These are phyloP conservation scores for Drosophila obscura DNA, from an alignment of 1,140 invertebrate genomes.

Conservation along the genomic window DNA sequence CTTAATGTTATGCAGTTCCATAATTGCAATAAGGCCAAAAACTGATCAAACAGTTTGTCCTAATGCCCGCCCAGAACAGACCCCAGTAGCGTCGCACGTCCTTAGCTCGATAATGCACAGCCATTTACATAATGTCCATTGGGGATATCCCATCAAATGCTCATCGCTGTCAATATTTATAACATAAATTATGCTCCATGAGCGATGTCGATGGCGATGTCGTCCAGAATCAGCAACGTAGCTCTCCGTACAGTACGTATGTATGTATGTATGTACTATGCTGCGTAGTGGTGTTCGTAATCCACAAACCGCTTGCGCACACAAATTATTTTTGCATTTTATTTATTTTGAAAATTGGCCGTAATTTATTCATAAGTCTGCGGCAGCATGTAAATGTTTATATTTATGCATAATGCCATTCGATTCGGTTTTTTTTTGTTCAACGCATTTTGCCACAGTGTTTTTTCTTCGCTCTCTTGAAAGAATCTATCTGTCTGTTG, in stretches of 20 bases:
- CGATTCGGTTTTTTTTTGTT: constrained; percentile 37
- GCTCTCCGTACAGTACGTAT: constrained; percentile 1
- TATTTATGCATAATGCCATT: constrained; percentile 75
- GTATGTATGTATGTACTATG: no score
- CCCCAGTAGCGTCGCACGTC: background rate
- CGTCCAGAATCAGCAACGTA: constrained; percentile 18
- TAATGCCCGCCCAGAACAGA: constrained; percentile 3
- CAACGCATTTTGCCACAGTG: background rate
- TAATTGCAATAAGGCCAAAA: background rate
- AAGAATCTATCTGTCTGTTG: background rate
- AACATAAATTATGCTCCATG: constrained; percentile 67
- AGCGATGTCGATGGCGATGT: constrained; percentile 29
- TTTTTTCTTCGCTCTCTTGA: constrained; percentile 17
- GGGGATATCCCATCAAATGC: constrained; percentile 44
- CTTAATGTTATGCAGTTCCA: no score
- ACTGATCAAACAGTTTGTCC: constrained; percentile 7
- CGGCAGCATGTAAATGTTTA: constrained; percentile 73
- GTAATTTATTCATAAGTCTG: constrained; percentile 78
- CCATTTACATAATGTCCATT: constrained; percentile 39
- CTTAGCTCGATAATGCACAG: constrained; percentile 44
- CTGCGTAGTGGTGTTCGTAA: constrained; percentile 3
- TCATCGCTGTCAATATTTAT: constrained; percentile 69
- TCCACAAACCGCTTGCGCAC: constrained; percentile 62
- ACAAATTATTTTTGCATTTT: constrained; percentile 80
- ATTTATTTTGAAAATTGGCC: constrained; percentile 80